Evolutionary conservation across 2,797 vertebrate species (phyloP), one percentile per base, ranked within the genome.

Genomic region (Melopsittacus undulatus): DNA sequence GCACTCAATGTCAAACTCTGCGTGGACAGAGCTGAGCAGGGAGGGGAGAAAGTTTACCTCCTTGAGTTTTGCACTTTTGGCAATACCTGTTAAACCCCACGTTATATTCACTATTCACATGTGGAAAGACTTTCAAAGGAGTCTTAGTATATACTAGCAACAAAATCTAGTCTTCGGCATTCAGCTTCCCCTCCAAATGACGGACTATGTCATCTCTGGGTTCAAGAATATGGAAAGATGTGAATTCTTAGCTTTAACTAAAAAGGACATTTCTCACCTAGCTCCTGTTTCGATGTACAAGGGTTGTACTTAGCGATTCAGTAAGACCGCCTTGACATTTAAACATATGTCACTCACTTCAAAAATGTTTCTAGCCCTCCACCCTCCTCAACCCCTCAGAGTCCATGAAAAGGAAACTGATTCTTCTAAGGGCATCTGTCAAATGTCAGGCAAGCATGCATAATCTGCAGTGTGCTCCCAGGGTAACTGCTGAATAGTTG

Each of bases 401-500:
- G 81, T 61, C 64, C 90, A 0, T 77, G 66, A 95, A 96, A 97
- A 92, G 48, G 82, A 93, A 95, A 91, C 59, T 3, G 24, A 85
- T 42, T 74, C 89, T 96, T 96, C 75, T 96, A 90, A 87, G 83
- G 83, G 88, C 76, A 95, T 83, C 81, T 97, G 89, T 96, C 92
- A 96, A 96, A 86, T 90, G 76, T 94, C 86, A 96, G 95, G 74
- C 94, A 96, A 91, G 94, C 95, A 95, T 95, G 96, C 87, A 96
- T 94, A 96, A 95, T 81, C 73, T 94, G 80, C 78, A 90, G 59
- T 82, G n/a, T 81, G 68, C 81, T 96, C 90, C 83, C 78, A 94
- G 93, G 94, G 84, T 91, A 95, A 89, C 56, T 76, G 51, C 29
- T 92, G 93, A 89, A 96, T 91, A 88, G 75, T 83, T 83, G 48